phyloP scores from a whole-genome alignment of 2,797 vertebrate genomes.

The Lutjanus campechanus region DNA sequence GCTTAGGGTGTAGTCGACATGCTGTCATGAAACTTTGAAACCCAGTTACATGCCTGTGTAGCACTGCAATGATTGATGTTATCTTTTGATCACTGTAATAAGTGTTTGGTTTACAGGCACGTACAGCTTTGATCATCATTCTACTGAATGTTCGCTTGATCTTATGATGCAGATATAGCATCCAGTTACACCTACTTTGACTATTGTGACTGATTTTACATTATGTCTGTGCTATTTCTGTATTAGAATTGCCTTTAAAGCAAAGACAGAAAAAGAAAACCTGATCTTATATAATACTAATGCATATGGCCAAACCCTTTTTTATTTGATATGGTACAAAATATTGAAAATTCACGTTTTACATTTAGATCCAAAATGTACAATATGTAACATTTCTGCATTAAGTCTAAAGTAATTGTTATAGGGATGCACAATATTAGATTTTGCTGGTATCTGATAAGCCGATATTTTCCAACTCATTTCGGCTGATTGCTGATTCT shows the following conservation, averaged over 20 bases:
- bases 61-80: background rate
- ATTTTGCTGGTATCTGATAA: too few relatives aligned
- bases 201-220: background rate
- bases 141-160: background rate
- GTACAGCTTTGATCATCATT: constrained; percentile 10
- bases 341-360: background rate
- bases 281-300: background rate
- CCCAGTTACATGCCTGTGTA: background rate
- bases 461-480: too few relatives aligned
- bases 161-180: background rate
- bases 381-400: too few relatives aligned
- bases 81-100: constrained; percentile 6
- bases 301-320: background rate
- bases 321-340: background rate
- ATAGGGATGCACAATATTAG: too few relatives aligned
- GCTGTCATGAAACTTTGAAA: background rate
- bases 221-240: background rate
- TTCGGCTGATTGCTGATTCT: too few relatives aligned
- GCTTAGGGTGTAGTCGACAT: fast-evolving
- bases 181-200: background rate
- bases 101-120: background rate
- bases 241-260: background rate
- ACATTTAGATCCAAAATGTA: background rate
- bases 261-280: background rate
- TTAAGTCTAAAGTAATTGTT: too few relatives aligned